Evolutionary conservation across 2,797 vertebrate genomes (phyloP).

Genomic region (Cephalopachus bancanus): DNA sequence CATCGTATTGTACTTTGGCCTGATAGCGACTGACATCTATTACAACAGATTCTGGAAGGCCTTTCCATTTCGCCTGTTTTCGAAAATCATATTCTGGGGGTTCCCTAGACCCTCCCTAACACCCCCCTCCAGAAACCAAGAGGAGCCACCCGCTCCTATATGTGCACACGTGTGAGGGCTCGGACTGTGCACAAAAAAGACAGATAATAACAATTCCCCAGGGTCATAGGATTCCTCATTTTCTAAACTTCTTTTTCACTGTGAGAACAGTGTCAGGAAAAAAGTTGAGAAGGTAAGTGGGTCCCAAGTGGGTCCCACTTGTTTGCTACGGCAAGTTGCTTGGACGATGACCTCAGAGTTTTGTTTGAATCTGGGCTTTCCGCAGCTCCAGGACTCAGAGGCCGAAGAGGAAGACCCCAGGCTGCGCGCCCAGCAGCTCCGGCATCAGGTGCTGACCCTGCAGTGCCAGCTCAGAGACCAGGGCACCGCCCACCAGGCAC

Average conservation of each 20-base stretch:
- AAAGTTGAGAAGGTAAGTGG: background rate
- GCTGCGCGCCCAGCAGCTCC: conserved; percentile 78
- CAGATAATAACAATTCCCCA: accelerated
- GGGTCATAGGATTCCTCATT: background rate
- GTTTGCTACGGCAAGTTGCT: background rate
- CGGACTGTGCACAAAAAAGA: accelerated
- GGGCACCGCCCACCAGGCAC: conserved; percentile 34
- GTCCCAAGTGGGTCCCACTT: accelerated
- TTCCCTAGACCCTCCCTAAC: background rate
- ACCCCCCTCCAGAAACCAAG: background rate
- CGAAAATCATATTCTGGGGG: background rate
- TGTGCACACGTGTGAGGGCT: background rate
- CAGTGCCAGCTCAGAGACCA: conserved; percentile 89
- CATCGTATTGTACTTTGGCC: background rate
- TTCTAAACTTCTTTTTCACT: background rate
- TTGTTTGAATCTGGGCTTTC: accelerated
- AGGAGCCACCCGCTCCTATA: accelerated
- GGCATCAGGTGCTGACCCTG: conserved; percentile 85
- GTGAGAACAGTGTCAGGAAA: background rate
- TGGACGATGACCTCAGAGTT: too few relatives aligned
- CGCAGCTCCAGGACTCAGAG: conserved; percentile 81
- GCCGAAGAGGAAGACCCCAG: conserved; percentile 81
- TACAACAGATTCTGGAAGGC: background rate
- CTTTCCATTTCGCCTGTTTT: background rate
- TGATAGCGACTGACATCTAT: background rate